These are phyloP conservation scores for Tanytarsus gracilentus DNA, from an alignment of 2,888 invertebrate species.

Conservation along the genomic window DNA sequence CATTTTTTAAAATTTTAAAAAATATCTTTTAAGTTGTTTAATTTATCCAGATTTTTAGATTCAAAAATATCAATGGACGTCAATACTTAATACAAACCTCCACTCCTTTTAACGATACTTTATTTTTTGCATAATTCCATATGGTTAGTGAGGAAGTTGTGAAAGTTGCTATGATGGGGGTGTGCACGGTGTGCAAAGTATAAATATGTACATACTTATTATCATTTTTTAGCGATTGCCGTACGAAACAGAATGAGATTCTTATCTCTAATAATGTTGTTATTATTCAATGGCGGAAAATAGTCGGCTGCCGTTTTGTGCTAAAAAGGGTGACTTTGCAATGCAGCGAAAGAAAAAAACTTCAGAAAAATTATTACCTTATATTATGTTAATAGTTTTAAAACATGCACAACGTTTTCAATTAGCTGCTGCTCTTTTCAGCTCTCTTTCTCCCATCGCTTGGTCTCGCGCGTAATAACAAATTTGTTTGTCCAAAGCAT, in stretches of 20 bases:
- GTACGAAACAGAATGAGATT: too few species aligned
- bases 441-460: not conserved
- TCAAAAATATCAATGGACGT: too few species aligned
- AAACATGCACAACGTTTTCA: conserved; percentile 23
- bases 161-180: too few species aligned
- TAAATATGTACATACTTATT: not conserved
- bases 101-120: too few species aligned
- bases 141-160: not conserved
- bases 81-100: too few species aligned
- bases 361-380: conserved; percentile 1
- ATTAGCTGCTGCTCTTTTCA: conserved; percentile 6
- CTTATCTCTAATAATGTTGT: conserved; percentile 26
- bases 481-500: conserved; percentile 13
- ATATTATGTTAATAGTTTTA: conserved; percentile 15
- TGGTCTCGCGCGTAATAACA: conserved; percentile 3
- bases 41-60: too few species aligned
- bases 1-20: too few species aligned
- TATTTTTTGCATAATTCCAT: too few species aligned
- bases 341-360: not conserved
- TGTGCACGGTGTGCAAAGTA: too few species aligned
- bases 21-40: too few species aligned
- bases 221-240: conserved; percentile 22
- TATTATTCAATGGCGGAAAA: conserved; percentile 2
- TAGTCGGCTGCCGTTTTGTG: not conserved
- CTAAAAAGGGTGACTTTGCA: conserved; percentile 7